Evolutionary conservation across 2,113 vertebrate species (phyloP), one percentile per base, ranked within the genome.

Genomic region (Archilochus colubris): DNA sequence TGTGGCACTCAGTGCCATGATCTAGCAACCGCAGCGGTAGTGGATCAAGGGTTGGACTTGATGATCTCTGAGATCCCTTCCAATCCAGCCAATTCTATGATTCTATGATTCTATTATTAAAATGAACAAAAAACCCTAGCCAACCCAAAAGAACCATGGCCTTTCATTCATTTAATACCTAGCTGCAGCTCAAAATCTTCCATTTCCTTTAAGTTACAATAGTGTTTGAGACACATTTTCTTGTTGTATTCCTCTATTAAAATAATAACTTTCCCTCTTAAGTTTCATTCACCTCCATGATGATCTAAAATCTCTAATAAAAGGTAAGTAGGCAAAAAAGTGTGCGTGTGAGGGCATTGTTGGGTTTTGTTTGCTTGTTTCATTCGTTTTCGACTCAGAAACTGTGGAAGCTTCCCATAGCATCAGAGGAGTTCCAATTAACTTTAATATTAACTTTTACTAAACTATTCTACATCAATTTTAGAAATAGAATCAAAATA

Each of bases 291-390:
- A 51, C 3, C 3, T 48, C 21, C 76, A 8, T 44, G 6, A 28
- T 76, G 16, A 75, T 23, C 15, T 68, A 59, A 82, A 68, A 81
- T 78, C 17, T 9, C 22, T 53, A 67, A 73, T 23, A 4, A 51
- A 64, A 85, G 21, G 10, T 10, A 72, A 66, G 8, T 10, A 77
- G 51, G 25, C 9, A 67, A 73, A 77, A 72, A 46, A 40, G 6
- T 4, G 1, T 22, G 5, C 4, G 2, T 27, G 3, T 2, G 6
- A 6, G 4, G 1, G 23, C 3, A 11, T 6, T 59, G 22, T 20
- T 85, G 5, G 0, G 0, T 48, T 73, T 58, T 78, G 5, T 50
- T 67, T 77, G 3, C 21, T 61, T 70, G 2, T 31, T 50, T 86
- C 15, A 31, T 38, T 77, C 61, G 3, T 13, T 40, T 89, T 67